Evolutionary conservation across 2,113 vertebrate species (phyloP).

Genomic region (Ascaphus truei): DNA sequence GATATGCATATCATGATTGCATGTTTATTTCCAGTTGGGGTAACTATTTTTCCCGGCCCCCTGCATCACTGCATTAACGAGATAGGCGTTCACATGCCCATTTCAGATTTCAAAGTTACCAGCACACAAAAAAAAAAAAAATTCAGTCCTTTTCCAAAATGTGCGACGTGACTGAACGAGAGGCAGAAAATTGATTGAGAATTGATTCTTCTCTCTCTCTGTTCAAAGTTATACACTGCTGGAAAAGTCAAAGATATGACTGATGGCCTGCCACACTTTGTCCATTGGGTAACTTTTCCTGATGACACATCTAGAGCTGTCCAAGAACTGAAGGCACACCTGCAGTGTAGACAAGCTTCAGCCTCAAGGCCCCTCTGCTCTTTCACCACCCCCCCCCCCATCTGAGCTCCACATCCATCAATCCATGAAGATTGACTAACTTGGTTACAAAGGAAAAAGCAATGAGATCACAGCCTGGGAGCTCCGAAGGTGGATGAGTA

Average conservation of each 20-base stretch:
- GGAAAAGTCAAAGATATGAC: constrained; percentile 27
- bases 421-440: constrained; percentile 26
- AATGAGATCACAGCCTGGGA: constrained; percentile 12
- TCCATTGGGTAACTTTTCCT: constrained; percentile 35
- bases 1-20: too few relatives aligned
- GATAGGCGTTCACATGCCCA: background rate
- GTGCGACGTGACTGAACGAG: background rate
- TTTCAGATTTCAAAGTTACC: background rate
- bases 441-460: constrained; percentile 19
- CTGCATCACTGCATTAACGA: background rate
- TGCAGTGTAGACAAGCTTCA: constrained; percentile 36
- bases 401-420: constrained; percentile 23
- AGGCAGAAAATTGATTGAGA: constrained; percentile 19
- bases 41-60: background rate
- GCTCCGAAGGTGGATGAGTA: constrained; percentile 12
- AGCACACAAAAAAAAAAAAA: background rate
- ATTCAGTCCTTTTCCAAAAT: background rate
- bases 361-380: constrained; percentile 17
- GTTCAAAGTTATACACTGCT: background rate
- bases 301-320: constrained; percentile 32
- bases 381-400: constrained; percentile 28
- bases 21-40: too few relatives aligned
- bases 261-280: constrained; percentile 27
- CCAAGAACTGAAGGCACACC: constrained; percentile 30
- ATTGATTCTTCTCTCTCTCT: constrained; percentile 21